These are phyloP conservation scores for Acanthaster planci DNA, from an alignment of 35 echinoderm and acorn worm genomes.

Conservation along the genomic window DNA sequence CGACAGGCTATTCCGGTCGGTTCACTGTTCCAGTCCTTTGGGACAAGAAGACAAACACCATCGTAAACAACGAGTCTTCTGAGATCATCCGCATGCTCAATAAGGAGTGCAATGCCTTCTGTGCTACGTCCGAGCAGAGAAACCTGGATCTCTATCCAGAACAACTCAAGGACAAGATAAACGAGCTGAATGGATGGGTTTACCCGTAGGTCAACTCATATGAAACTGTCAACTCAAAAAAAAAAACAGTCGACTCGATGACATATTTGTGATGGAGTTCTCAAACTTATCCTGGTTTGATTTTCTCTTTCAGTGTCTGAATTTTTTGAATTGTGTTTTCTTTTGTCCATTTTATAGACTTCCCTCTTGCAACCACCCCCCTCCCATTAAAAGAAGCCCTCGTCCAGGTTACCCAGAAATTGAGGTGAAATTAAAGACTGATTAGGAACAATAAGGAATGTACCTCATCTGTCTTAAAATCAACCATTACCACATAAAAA, in stretches of 20 bases:
- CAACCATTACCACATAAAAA: too few species aligned
- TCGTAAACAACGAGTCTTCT: slow-evolving; percentile 87
- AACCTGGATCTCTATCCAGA: slow-evolving; percentile 77
- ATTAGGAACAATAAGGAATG: too few species aligned
- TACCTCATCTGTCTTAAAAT: too few species aligned
- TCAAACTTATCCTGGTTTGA: too few species aligned
- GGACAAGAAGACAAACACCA: slow-evolving; percentile 79
- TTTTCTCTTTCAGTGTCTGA: too few species aligned
- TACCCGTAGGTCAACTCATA: slow-evolving; percentile 52
- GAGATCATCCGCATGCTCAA: slow-evolving; percentile 91
- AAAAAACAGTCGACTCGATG: too few species aligned
- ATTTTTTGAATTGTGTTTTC: too few species aligned
- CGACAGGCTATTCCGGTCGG: slow-evolving; percentile 52
- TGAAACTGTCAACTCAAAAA: background rate
- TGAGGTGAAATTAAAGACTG: too few species aligned
- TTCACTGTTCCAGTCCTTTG: slow-evolving; percentile 78
- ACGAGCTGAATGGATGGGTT: slow-evolving; percentile 79
- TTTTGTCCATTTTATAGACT: too few species aligned
- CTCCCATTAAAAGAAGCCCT: too few species aligned
- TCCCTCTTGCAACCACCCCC: too few species aligned
- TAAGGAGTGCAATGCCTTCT: slow-evolving; percentile 77
- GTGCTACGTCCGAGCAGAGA: slow-evolving; percentile 52
- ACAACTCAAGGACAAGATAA: slow-evolving; percentile 53
- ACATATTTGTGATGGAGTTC: background rate
- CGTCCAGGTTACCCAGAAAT: too few species aligned